Percentiles rank a stretch among this genome's conserved stretches.
phyloP scores from a whole-genome alignment of 2,888 invertebrate species.

The Melieria picta region DNA sequence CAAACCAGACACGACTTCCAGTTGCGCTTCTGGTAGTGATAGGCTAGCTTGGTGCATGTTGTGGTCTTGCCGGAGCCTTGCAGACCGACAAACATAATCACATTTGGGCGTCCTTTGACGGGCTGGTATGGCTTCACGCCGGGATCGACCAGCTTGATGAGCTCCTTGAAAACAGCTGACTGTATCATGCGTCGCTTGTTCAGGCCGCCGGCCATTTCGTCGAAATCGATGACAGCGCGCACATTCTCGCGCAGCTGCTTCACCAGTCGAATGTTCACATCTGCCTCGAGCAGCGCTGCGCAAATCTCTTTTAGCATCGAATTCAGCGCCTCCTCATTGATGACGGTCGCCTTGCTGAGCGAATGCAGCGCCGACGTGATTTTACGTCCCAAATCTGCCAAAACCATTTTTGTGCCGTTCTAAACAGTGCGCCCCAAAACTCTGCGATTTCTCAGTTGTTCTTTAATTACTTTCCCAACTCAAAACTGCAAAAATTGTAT shows the following conservation, averaged over 20 bases:
- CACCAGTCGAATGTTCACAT: constrained; percentile 94
- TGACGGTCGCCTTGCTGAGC: constrained; percentile 96
- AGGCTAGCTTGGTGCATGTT: constrained; percentile 98
- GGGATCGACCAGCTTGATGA: constrained; percentile 97
- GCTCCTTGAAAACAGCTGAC: constrained; percentile 97
- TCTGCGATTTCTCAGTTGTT: constrained; percentile 5
- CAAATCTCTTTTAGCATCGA: constrained; percentile 99
- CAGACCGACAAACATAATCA: constrained; percentile 99
- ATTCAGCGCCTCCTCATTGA: constrained; percentile 98
- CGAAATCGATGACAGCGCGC: constrained; percentile 95
- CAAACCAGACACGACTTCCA: constrained; percentile 99
- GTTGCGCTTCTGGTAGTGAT: constrained; percentile 97
- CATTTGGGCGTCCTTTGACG: constrained; percentile 91
- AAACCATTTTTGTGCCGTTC: constrained; percentile 81
- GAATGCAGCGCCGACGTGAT: constrained; percentile 98
- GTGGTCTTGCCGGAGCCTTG: constrained; percentile 99
- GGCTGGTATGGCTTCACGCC: constrained; percentile 97
- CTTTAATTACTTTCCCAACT: constrained; percentile 3
- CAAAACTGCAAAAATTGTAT: not conserved
- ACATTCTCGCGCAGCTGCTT: constrained; percentile 98
- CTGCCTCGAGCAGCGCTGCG: constrained; percentile 95
- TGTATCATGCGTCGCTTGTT: constrained; percentile 99
- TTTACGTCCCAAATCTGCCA: constrained; percentile 99
- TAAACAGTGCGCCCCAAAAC: constrained; percentile 4
- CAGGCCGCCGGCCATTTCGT: constrained; percentile 98